Evolutionary conservation across 2,797 vertebrate genomes (phyloP), one percentile per base, ranked within the genome.

Genomic region (Sciurus carolinensis): DNA sequence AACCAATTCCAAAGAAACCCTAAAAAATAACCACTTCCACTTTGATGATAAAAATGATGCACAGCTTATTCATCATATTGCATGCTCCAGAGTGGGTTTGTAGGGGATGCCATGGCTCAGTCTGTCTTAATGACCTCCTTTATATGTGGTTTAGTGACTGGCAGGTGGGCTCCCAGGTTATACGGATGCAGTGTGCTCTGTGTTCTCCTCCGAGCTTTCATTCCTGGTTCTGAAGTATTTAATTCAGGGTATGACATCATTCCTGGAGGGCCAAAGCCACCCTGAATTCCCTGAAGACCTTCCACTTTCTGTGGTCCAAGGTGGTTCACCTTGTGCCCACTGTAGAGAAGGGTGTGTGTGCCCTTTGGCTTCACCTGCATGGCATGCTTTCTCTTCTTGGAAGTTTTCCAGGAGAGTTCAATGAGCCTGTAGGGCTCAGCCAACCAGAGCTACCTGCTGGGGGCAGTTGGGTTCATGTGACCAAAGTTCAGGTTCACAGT

Each of bases 381-480:
- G 0, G 3, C 42, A 3, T 0, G 15, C 33, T 83, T 75, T 66
- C 18, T 67, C 44, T 15, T 3, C 15, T 2, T 11, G 52, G 20
- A 22, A 0, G 7, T 47, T 81, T 69, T 24, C 54, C 59, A 36
- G 77, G n/a, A 66, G 30, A 36, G 42, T 79, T 44, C 54, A 59
- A 5, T 47, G n/a, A 26, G 36, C 1, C 0, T 1, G 1, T 2
- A 0, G 59, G n/a, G 28, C 4, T 26, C 47, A 18, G 30, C 71
- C 42, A 44, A 26, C 22, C n/a, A 54, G 36, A 26, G 50, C 57
- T 52, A 8, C 26, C 59, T 44, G 47, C 50, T 11, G 33, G 73
- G 39, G 77, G 20, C 64, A 47, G 36, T n/a, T 33, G 1, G 90
- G 62, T n/a, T 84, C 22, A 1, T 26, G 52, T 17, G 73, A 42